Percentiles rank a stretch among this genome's conserved stretches.
Conservation (phyloP, 2,888 invertebrate genomes). For the Polietes domitor region DNA sequence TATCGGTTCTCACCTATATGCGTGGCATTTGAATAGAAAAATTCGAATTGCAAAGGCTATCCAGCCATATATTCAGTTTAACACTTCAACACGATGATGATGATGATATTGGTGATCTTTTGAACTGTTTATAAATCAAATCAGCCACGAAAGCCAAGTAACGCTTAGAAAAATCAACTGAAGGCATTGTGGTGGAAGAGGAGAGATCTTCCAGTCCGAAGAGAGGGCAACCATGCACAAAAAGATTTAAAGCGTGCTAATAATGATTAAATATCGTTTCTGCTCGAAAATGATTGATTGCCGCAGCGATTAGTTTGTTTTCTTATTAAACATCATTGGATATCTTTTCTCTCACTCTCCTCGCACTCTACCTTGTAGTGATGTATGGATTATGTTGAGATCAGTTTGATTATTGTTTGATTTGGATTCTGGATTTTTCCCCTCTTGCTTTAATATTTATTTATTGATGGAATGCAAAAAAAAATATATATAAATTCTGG, state of each 20-base stretch:
- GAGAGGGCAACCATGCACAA: constrained; percentile 51
- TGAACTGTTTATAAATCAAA: constrained; percentile 28
- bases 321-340: constrained; percentile 37
- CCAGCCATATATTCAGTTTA: background rate
- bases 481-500: background rate
- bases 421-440: constrained; percentile 5
- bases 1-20: background rate
- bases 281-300: constrained; percentile 68
- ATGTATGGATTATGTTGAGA: constrained; percentile 3
- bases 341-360: background rate
- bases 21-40: background rate
- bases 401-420: constrained; percentile 26
- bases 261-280: constrained; percentile 66
- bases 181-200: background rate
- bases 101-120: constrained; percentile 45
- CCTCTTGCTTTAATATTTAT: background rate
- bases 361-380: background rate
- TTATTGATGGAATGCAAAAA: constrained; percentile 24
- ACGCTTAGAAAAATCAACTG: background rate
- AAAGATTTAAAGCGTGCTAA: constrained; percentile 63
- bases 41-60: background rate
- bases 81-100: constrained; percentile 18
- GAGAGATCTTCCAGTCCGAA: background rate
- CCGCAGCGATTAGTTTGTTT: constrained; percentile 65
- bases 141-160: background rate